These are phyloP conservation scores for Bombyx huttoni DNA, from an alignment of 2,888 invertebrate genomes.

Conservation along the genomic window DNA sequence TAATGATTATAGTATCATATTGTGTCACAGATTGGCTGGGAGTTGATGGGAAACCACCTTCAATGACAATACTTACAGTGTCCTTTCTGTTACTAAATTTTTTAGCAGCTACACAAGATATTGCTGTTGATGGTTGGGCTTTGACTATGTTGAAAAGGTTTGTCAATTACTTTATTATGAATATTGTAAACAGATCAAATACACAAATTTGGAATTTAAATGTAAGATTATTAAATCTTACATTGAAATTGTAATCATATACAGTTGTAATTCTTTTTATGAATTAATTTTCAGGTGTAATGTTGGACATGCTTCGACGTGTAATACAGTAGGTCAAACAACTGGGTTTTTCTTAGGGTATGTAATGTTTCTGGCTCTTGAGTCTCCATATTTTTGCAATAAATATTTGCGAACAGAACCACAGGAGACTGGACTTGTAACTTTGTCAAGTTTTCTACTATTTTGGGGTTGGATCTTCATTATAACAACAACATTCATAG, in stretches of 20 bases:
- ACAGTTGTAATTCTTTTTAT: neutral
- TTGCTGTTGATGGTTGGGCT: conserved; percentile 99
- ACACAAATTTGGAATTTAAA: neutral
- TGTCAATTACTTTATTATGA: neutral
- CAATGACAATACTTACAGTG: conserved; percentile 83
- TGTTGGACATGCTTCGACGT: conserved; percentile 98
- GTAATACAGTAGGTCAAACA: conserved; percentile 98
- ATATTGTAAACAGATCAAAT: too few relatives aligned
- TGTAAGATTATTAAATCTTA: neutral
- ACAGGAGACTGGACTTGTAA: conserved; percentile 78
- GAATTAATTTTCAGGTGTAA: conserved; percentile 77
- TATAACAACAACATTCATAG: conserved; percentile 89
- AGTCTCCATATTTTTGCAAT: conserved; percentile 97
- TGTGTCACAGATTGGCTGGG: conserved; percentile 86
- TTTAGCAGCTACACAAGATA: conserved; percentile 98
- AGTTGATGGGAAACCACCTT: conserved; percentile 72
- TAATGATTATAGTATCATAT: conserved; percentile 89
- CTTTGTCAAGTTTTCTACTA: conserved; percentile 86
- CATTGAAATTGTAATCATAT: neutral
- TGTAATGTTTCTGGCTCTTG: conserved; percentile 95
- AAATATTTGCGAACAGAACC: conserved; percentile 85
- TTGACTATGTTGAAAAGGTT: conserved; percentile 96
- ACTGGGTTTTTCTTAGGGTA: conserved; percentile 97
- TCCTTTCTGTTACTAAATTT: conserved; percentile 95
- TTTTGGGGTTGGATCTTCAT: conserved; percentile 97